Conservation (phyloP, 1,140 invertebrate genomes). For the Popillia japonica region DNA sequence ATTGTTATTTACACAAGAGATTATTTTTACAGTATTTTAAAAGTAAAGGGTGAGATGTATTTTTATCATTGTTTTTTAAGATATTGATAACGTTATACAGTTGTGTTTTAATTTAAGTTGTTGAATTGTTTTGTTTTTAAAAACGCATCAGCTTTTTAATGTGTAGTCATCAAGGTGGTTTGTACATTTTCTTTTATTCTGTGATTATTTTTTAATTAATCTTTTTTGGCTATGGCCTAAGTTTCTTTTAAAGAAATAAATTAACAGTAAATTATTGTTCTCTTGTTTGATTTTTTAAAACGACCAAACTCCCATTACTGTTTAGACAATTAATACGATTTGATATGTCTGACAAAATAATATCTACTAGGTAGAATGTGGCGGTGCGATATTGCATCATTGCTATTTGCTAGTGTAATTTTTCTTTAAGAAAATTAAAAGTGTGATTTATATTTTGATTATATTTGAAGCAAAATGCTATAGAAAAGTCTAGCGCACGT, state of each 20-base stretch:
- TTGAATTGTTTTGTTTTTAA: constrained; percentile 27
- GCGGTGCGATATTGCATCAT: too few species aligned
- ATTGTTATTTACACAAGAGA: constrained; percentile 37
- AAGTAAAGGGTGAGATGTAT: constrained; percentile 27
- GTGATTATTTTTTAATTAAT: constrained; percentile 41
- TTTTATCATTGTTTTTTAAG: constrained; percentile 31
- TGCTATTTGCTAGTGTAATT: too few species aligned
- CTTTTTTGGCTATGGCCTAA: constrained; percentile 41
- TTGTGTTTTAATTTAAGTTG: constrained; percentile 26
- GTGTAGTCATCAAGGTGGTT: constrained; percentile 38
- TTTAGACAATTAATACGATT: too few species aligned
- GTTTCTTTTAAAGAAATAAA: constrained; percentile 41
- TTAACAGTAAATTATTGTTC: constrained; percentile 32
- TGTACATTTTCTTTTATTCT: constrained; percentile 43
- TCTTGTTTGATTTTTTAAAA: neutral
- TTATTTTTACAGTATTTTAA: constrained; percentile 41
- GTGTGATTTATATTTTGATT: too few species aligned
- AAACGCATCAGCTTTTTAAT: constrained; percentile 35
- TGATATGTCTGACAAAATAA: too few species aligned
- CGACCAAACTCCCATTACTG: too few species aligned
- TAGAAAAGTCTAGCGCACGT: too few species aligned
- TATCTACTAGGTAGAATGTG: too few species aligned
- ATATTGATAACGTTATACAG: constrained; percentile 31
- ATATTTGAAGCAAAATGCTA: too few species aligned
- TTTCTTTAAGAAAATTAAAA: too few species aligned